Conservation (phyloP, 1,140 invertebrate genomes). For the Coptotermes formosanus region DNA sequence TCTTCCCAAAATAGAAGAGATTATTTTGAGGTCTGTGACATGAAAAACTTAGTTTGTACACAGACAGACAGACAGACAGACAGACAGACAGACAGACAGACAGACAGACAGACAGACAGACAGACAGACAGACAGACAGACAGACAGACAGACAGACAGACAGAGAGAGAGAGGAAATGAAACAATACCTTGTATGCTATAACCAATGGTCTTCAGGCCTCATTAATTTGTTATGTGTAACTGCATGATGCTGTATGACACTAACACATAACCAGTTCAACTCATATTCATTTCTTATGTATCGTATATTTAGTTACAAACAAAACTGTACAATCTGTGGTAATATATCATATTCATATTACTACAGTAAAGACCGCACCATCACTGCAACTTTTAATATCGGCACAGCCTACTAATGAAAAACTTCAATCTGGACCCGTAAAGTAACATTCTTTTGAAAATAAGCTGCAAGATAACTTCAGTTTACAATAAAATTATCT, state of each 20-base stretch:
- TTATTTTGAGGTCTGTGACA: neutral
- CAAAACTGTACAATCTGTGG: neutral
- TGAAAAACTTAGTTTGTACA: neutral
- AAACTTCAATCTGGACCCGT: neutral
- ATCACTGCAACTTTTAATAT: neutral
- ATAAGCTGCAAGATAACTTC: neutral
- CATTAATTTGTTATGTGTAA: neutral
- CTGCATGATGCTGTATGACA: neutral
- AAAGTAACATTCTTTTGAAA: constrained; percentile 5
- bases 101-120: neutral
- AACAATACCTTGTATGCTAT: neutral
- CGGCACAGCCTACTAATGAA: constrained; percentile 6
- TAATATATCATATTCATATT: neutral
- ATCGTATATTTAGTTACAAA: neutral
- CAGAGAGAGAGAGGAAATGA: neutral
- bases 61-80: neutral
- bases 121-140: neutral
- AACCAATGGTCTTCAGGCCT: neutral
- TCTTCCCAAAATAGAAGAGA: neutral
- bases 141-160: neutral
- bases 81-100: neutral
- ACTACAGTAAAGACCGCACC: neutral
- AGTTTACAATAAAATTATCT: neutral
- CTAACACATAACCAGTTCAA: neutral
- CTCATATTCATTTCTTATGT: neutral